A percentile compares a stretch with the other conserved stretches of the same genome.
phyloP scores from a whole-genome alignment of 2,113 vertebrate species.

The Dipodomys ordii region DNA sequence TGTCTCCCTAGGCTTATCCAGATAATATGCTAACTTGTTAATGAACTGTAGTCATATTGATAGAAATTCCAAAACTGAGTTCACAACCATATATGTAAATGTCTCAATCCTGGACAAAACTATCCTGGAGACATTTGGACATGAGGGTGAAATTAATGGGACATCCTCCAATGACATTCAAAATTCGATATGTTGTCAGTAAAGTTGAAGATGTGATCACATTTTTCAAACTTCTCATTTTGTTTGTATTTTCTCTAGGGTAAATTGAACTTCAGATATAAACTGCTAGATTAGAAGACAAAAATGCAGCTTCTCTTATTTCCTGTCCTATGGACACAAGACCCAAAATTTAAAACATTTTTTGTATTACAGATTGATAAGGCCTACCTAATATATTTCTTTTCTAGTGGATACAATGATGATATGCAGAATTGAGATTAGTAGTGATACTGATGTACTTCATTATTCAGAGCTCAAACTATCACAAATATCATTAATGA shows the following conservation, averaged over 20 bases:
- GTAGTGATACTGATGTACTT: neutral
- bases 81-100: slow-evolving; percentile 6
- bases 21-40: neutral
- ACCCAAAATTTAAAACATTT: neutral
- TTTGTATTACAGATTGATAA: slow-evolving; percentile 28
- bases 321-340: neutral
- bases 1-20: neutral
- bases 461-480: neutral
- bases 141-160: neutral
- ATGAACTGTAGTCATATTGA: neutral
- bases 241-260: slow-evolving; percentile 16
- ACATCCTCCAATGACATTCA: neutral
- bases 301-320: neutral
- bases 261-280: slow-evolving; percentile 12
- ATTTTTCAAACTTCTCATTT: neutral
- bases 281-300: neutral
- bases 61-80: slow-evolving; percentile 30
- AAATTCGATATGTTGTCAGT: neutral
- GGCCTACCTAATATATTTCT: neutral
- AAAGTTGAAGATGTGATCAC: neutral
- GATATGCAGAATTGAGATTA: neutral
- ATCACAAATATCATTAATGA: neutral
- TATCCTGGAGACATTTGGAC: slow-evolving; percentile 29
- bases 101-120: neutral
- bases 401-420: neutral